These are phyloP conservation scores for Lacanobia wlatinum DNA, from an alignment of 2,888 invertebrate species.

Conservation along the genomic window DNA sequence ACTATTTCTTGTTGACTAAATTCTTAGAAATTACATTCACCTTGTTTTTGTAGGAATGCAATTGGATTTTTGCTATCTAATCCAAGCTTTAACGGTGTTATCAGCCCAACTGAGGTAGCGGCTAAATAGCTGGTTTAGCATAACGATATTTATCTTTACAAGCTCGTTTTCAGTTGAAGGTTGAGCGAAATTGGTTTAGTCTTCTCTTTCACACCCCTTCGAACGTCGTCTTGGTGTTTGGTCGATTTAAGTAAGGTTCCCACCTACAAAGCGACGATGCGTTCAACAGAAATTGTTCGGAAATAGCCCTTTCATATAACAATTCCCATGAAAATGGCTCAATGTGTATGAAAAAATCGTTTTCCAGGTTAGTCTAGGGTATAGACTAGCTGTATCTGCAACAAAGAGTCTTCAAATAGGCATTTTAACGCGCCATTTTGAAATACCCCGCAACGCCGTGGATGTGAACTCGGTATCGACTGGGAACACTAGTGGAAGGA, in stretches of 20 bases:
- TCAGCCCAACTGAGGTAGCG: conserved; percentile 27
- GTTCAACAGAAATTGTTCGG: not conserved
- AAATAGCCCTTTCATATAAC: not conserved
- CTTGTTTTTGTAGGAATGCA: conserved; percentile 10
- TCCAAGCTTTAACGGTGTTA: conserved; percentile 20
- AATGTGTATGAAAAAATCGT: not conserved
- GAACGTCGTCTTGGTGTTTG: not conserved
- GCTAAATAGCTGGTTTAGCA: conserved; percentile 20
- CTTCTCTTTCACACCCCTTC: not conserved
- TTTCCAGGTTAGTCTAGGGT: not conserved
- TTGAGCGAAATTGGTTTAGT: conserved; percentile 5
- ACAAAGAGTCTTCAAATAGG: not conserved
- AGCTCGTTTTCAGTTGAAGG: conserved; percentile 26
- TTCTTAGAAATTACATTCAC: conserved; percentile 7
- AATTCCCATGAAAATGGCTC: not conserved
- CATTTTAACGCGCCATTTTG: no score
- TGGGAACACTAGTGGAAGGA: no score
- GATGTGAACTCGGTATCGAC: no score
- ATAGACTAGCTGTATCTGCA: not conserved
- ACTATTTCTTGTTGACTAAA: not conserved
- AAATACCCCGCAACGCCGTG: no score
- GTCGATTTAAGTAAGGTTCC: not conserved
- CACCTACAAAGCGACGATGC: not conserved
- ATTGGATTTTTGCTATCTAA: conserved; percentile 26
- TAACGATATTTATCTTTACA: conserved; percentile 20